A percentile compares a stretch with the other conserved stretches of the same genome.
These are phyloP conservation scores for Conops quadrifasciatus DNA, from an alignment of 2,888 invertebrate species.

Conservation along the genomic window DNA sequence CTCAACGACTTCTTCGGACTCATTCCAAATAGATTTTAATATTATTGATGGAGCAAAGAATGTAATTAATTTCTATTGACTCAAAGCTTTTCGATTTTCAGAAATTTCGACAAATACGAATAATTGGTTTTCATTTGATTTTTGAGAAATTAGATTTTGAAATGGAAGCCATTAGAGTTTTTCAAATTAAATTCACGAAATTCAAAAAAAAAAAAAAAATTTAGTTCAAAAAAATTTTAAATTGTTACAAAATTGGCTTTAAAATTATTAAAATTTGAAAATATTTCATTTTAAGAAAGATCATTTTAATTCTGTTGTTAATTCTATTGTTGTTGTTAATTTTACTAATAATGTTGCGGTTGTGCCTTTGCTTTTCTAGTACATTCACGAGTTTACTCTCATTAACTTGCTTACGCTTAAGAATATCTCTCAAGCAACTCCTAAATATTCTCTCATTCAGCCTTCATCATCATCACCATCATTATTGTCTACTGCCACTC, in stretches of 20 bases:
- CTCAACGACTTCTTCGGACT: background rate
- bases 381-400: background rate
- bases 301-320: background rate
- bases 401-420: background rate
- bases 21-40: background rate
- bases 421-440: background rate
- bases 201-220: too few species aligned
- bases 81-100: conserved; percentile 18
- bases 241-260: too few species aligned
- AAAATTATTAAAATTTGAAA: too few species aligned
- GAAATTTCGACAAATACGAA: background rate
- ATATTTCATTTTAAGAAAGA: background rate
- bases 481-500: background rate
- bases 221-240: too few species aligned
- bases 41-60: background rate
- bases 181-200: too few species aligned
- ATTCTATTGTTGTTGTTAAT: conserved; percentile 9
- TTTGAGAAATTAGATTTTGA: background rate
- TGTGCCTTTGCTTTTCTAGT: background rate
- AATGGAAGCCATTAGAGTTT: too few species aligned
- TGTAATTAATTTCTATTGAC: conserved; percentile 27
- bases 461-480: background rate
- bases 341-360: background rate
- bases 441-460: background rate
- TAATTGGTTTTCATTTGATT: background rate